Percentiles rank a stretch among this genome's conserved stretches.
Conservation (phyloP, 2,888 invertebrate genomes). For the Lissocephala sabroskyi region DNA sequence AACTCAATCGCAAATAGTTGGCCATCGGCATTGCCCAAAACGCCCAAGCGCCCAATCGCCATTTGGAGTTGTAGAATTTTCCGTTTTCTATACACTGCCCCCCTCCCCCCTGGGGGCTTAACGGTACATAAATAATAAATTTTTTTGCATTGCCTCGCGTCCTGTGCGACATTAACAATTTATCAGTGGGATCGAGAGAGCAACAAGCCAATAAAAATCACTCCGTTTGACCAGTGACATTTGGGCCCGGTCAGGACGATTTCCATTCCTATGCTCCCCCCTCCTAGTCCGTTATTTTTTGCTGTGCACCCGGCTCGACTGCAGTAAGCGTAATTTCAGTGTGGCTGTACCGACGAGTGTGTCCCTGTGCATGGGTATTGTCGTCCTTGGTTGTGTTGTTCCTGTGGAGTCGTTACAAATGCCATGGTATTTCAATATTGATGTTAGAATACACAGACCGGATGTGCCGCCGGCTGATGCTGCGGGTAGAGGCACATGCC, state of each 20-base stretch:
- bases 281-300: not conserved
- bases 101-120: no score
- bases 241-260: constrained; percentile 19
- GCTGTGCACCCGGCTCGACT: no score
- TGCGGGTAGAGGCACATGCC: no score
- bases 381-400: no score
- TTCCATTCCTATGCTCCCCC: not conserved
- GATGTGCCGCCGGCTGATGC: no score
- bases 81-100: no score
- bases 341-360: no score
- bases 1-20: no score
- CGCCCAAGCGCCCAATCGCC: no score
- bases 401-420: constrained; percentile 30
- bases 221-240: constrained; percentile 61
- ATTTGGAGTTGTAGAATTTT: no score
- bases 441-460: constrained; percentile 44
- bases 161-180: constrained; percentile 53
- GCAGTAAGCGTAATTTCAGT: constrained; percentile 30
- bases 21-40: no score
- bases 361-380: no score
- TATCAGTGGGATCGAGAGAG: constrained; percentile 60
- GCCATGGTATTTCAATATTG: constrained; percentile 53
- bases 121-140: constrained; percentile 61
- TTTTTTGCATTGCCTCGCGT: constrained; percentile 47
- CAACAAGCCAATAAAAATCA: constrained; percentile 61